A percentile compares a stretch with the other conserved stretches of the same genome.
Conservation (phyloP, 2,888 invertebrate genomes). For the Quadroppia sp. region DNA sequence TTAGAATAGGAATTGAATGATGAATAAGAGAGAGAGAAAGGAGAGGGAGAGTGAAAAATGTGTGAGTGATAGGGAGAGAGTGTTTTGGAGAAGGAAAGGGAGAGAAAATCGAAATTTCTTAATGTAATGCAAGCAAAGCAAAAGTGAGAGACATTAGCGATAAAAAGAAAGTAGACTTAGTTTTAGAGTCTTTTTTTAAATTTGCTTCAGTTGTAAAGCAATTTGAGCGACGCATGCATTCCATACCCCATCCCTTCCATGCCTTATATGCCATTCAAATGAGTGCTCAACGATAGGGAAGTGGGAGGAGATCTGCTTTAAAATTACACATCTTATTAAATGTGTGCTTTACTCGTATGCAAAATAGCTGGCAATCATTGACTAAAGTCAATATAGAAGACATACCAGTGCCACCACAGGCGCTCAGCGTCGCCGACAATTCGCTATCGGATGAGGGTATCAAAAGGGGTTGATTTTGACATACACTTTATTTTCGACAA, state of each 20-base stretch:
- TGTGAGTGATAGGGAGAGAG: no score
- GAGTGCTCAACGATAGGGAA: slow-evolving; percentile 23
- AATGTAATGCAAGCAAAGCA: slow-evolving; percentile 35
- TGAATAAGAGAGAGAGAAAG: no score
- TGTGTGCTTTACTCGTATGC: slow-evolving; percentile 14
- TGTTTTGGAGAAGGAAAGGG: no score
- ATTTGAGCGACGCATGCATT: slow-evolving; percentile 22
- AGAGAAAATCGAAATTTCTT: slow-evolving; percentile 33
- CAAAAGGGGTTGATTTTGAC: slow-evolving; percentile 30
- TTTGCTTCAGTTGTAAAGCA: slow-evolving; percentile 25
- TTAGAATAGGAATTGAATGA: slow-evolving; percentile 22
- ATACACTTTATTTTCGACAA: neutral
- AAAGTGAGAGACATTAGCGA: slow-evolving; percentile 34
- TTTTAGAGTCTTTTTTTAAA: slow-evolving; percentile 1
- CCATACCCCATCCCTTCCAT: no score
- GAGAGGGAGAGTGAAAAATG: no score
- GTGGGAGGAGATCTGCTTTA: slow-evolving; percentile 28
- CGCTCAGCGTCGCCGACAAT: neutral
- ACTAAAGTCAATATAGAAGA: slow-evolving; percentile 19
- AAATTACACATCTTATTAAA: slow-evolving; percentile 33
- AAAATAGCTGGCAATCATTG: slow-evolving; percentile 30
- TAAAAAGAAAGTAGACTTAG: slow-evolving; percentile 8
- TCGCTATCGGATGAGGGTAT: slow-evolving; percentile 21
- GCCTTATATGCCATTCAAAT: slow-evolving; percentile 35
- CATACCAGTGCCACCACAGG: neutral